These are phyloP conservation scores for Hoplias malabaricus DNA, from an alignment of 2,113 vertebrate species.

Conservation along the genomic window DNA sequence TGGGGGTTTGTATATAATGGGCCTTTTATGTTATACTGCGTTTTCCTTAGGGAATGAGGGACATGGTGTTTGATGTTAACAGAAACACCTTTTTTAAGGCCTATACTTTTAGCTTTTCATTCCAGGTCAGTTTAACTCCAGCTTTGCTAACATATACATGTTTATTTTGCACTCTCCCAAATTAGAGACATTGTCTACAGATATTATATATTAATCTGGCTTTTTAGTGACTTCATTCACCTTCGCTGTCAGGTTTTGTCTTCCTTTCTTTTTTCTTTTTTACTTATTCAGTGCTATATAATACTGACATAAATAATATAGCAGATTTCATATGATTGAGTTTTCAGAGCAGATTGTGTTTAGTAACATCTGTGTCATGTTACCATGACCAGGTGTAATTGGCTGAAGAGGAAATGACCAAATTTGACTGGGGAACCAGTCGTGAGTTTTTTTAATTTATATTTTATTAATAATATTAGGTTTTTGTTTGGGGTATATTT, in stretches of 20 bases:
- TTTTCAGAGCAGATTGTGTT: no score
- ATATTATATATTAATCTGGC: background rate
- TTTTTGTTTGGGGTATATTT: no score
- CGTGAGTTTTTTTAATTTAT: no score
- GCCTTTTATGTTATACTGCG: background rate
- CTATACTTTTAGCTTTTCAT: background rate
- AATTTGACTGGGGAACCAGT: no score
- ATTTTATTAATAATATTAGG: no score
- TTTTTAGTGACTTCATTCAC: constrained; percentile 50
- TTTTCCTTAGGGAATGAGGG: background rate
- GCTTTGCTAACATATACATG: background rate
- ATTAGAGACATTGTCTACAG: background rate
- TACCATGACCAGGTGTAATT: no score
- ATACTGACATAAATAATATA: no score
- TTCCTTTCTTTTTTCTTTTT: no score
- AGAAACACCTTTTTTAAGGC: background rate
- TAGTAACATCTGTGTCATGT: no score
- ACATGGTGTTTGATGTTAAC: background rate
- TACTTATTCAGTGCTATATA: no score
- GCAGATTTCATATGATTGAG: no score
- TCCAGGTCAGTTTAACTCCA: background rate
- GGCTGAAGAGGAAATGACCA: no score
- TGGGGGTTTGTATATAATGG: background rate
- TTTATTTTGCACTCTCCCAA: background rate
- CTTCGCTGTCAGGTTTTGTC: constrained; percentile 21